A percentile compares a stretch with the other conserved stretches of the same genome.
These are phyloP conservation scores for Ameiurus melas DNA, from an alignment of 2,113 vertebrate genomes.

Conservation along the genomic window DNA sequence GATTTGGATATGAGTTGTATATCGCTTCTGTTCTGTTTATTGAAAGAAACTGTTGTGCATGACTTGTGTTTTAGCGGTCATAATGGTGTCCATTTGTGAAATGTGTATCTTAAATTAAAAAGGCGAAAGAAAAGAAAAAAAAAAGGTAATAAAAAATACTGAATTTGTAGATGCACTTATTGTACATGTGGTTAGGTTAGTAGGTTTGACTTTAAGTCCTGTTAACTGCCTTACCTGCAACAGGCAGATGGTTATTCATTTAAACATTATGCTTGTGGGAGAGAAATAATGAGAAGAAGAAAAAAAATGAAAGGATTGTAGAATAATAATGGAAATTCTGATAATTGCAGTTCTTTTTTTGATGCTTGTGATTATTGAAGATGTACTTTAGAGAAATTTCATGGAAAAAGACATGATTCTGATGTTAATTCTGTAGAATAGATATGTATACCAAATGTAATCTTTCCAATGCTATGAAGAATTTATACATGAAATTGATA, in stretches of 20 bases:
- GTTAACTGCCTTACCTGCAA: conserved; percentile 73
- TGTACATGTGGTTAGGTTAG: conserved; percentile 89
- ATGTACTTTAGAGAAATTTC: conserved; percentile 93
- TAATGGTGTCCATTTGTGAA: conserved; percentile 95
- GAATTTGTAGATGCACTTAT: conserved; percentile 93
- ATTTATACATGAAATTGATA: conserved; percentile 99
- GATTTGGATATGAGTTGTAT: conserved; percentile 89
- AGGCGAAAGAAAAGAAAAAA: conserved; percentile 59
- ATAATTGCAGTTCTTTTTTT: conserved; percentile 79
- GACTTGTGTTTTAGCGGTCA: conserved; percentile 92
- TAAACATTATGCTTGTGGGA: conserved; percentile 77
- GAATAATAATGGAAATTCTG: conserved; percentile 82
- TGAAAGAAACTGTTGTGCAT: conserved; percentile 89
- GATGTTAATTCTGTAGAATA: conserved; percentile 98
- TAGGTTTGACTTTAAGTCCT: conserved; percentile 81
- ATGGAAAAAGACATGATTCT: conserved; percentile 87
- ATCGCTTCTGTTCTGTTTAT: conserved; percentile 96
- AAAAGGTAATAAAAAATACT: conserved; percentile 66
- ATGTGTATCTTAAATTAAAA: conserved; percentile 83
- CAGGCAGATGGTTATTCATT: conserved; percentile 75
- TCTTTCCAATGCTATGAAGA: conserved; percentile 97
- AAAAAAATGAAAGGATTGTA: conserved; percentile 78
- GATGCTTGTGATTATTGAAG: conserved; percentile 91
- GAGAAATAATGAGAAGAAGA: conserved; percentile 64
- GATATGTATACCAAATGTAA: conserved; percentile 99